phyloP scores from a whole-genome alignment of 1,140 invertebrate species.

The Belonocnema kinseyi region DNA sequence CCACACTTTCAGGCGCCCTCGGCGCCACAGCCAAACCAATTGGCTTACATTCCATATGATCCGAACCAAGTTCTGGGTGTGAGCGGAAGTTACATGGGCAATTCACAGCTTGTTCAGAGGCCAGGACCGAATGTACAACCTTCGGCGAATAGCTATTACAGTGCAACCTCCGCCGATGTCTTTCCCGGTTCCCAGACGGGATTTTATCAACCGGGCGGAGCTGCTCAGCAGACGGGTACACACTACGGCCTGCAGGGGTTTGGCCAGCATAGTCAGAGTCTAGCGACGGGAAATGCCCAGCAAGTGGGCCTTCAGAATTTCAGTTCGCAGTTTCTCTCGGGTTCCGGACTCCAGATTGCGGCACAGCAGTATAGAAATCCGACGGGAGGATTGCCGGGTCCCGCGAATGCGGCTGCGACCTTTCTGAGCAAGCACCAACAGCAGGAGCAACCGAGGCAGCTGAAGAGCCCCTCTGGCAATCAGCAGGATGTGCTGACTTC shows the following conservation, averaged over 20 bases:
- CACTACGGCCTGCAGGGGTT: constrained; percentile 75
- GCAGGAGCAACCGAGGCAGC: constrained; percentile 77
- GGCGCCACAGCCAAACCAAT: constrained; percentile 75
- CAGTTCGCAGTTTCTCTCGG: constrained; percentile 77
- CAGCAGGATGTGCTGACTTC: constrained; percentile 76
- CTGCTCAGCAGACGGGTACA: constrained; percentile 75
- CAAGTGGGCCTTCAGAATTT: constrained; percentile 79
- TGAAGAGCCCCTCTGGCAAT: constrained; percentile 78
- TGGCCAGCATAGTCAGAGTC: constrained; percentile 72
- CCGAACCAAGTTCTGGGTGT: constrained; percentile 75
- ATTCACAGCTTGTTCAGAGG: constrained; percentile 80
- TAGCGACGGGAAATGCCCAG: constrained; percentile 73
- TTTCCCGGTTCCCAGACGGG: constrained; percentile 75
- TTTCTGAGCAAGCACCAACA: constrained; percentile 77
- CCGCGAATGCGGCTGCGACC: constrained; percentile 72
- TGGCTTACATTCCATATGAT: constrained; percentile 76
- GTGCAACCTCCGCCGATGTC: constrained; percentile 75
- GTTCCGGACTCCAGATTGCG: constrained; percentile 74
- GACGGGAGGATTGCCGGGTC: constrained; percentile 73
- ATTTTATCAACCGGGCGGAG: constrained; percentile 75
- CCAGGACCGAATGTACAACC: constrained; percentile 76
- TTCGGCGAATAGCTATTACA: constrained; percentile 78
- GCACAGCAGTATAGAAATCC: constrained; percentile 77
- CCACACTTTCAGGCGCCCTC: constrained; percentile 72
- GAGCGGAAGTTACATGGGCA: constrained; percentile 77